Evolutionary conservation across 2,113 vertebrate species (phyloP).

Genomic region (Pyrgilauda ruficollis): DNA sequence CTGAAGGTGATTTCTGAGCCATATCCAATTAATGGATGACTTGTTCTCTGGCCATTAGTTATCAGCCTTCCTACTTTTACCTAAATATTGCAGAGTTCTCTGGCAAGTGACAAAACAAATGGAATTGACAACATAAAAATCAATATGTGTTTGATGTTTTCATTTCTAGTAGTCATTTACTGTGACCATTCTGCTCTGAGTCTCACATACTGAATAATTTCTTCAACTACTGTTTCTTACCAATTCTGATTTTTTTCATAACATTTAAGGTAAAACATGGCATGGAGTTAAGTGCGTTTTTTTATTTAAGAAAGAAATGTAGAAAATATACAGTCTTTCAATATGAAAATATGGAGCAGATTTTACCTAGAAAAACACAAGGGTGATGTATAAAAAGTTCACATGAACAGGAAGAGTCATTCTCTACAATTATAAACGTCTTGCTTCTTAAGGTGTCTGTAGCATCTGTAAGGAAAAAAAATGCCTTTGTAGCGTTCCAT

Average conservation of each 20-base stretch:
- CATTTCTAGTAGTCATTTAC: slow-evolving; percentile 63
- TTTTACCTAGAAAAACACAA: not conserved
- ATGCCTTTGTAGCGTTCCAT: not conserved
- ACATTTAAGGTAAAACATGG: not conserved
- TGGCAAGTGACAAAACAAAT: slow-evolving; percentile 62
- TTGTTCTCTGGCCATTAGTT: slow-evolving; percentile 20
- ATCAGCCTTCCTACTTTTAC: not conserved
- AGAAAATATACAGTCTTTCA: not conserved
- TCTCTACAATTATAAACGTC: not conserved
- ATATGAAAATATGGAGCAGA: not conserved
- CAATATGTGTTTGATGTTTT: slow-evolving; percentile 72
- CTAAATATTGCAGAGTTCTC: not conserved
- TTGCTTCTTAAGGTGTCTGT: not conserved
- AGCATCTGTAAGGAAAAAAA: not conserved
- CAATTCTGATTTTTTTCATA: not conserved
- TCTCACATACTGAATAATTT: not conserved
- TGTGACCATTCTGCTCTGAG: slow-evolving; percentile 37
- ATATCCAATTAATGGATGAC: slow-evolving; percentile 53
- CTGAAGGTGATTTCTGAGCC: slow-evolving; percentile 28
- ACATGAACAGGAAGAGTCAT: not conserved
- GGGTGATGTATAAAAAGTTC: not conserved
- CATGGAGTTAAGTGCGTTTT: not conserved
- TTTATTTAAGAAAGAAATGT: not conserved
- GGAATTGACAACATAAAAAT: slow-evolving; percentile 64
- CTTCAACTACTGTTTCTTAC: not conserved